Conservation (phyloP, 2,888 invertebrate species). For the Petrolisthes cinctipes region DNA sequence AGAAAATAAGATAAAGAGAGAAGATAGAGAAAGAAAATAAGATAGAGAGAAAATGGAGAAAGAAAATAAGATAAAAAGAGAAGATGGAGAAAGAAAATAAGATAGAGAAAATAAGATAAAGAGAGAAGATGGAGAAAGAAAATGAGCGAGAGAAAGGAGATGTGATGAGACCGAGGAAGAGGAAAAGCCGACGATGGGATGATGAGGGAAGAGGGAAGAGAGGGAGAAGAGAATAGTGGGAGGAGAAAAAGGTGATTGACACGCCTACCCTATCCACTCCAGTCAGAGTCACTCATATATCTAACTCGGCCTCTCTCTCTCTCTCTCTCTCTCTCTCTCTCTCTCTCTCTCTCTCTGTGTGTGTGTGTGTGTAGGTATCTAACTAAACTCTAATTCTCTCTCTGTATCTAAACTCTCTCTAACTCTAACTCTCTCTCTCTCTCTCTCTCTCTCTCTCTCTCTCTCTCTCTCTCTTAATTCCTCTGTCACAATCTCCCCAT, state of each 20-base stretch:
- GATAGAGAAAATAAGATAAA: too few species aligned
- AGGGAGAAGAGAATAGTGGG: conserved; percentile 9
- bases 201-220: conserved; percentile 13
- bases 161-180: background rate
- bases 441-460: background rate
- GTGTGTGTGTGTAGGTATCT: too few species aligned
- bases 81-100: too few species aligned
- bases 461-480: background rate
- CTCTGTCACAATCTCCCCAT: background rate
- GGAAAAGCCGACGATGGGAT: conserved; percentile 12
- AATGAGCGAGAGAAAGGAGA: background rate
- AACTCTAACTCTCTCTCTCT: background rate
- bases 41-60: too few species aligned
- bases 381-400: background rate
- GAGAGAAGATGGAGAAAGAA: too few species aligned
- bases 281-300: background rate
- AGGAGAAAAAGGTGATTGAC: too few species aligned
- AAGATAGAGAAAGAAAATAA: background rate
- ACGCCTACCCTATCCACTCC: background rate
- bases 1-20: too few species aligned
- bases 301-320: background rate
- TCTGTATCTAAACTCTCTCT: background rate
- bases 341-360: background rate
- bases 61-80: too few species aligned
- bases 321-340: background rate